Conservation (phyloP, 2,888 invertebrate genomes). For the Conchocele bisecta region DNA sequence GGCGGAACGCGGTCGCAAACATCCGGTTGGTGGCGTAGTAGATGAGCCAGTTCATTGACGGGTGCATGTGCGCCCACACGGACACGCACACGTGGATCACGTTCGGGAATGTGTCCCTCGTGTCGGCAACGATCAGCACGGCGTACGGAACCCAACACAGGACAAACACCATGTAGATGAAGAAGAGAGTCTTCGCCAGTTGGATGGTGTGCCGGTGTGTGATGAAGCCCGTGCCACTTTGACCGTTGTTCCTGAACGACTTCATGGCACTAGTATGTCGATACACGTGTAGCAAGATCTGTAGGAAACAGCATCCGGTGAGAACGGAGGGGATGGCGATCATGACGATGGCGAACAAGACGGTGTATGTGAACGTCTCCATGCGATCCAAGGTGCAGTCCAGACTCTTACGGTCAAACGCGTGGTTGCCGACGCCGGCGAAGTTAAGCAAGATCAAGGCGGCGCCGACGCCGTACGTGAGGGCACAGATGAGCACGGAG, state of each 20-base stretch:
- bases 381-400: constrained; percentile 69
- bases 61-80: constrained; percentile 59
- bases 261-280: background rate
- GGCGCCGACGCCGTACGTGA: constrained; percentile 57
- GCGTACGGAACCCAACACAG: constrained; percentile 70
- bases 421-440: constrained; percentile 60
- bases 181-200: constrained; percentile 52
- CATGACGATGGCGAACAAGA: constrained; percentile 58
- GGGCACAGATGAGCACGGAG: constrained; percentile 55
- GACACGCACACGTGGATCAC: constrained; percentile 60
- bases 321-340: constrained; percentile 60
- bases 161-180: constrained; percentile 66
- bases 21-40: constrained; percentile 58
- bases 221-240: too few relatives aligned
- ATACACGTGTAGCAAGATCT: constrained; percentile 27
- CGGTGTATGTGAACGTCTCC: constrained; percentile 61
- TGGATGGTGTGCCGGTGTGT: background rate
- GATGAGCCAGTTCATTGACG: constrained; percentile 62
- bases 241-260: too few relatives aligned
- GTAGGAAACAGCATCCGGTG: constrained; percentile 56
- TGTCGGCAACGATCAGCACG: constrained; percentile 61
- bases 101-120: constrained; percentile 51
- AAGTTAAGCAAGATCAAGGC: constrained; percentile 54
- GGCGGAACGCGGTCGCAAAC: constrained; percentile 17
- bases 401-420: constrained; percentile 61